These are phyloP conservation scores for Microcebus ravelobensis DNA, from an alignment of 2,113 vertebrate species.

Conservation along the genomic window DNA sequence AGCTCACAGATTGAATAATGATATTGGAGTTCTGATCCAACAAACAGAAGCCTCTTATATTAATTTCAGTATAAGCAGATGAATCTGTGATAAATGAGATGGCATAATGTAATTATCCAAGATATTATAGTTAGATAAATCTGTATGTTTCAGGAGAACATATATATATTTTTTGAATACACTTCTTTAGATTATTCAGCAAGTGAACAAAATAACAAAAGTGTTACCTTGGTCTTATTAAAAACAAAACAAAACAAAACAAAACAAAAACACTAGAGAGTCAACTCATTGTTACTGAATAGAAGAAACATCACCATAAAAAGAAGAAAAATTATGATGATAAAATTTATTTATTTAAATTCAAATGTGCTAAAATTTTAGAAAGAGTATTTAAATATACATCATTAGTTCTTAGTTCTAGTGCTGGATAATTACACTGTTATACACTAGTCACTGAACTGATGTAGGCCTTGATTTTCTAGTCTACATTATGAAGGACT, in stretches of 20 bases:
- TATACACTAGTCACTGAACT: background rate
- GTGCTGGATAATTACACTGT: background rate
- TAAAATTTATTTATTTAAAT: background rate
- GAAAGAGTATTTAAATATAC: background rate
- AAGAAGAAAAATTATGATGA: background rate
- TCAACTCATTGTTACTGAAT: background rate
- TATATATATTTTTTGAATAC: background rate
- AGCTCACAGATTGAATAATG: conserved; percentile 84
- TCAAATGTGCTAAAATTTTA: background rate
- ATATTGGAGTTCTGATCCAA: conserved; percentile 77
- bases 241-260: background rate
- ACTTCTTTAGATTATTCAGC: background rate
- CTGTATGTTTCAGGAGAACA: background rate
- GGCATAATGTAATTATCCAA: conserved; percentile 59
- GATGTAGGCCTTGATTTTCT: background rate
- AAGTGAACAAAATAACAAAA: background rate
- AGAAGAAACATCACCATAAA: background rate
- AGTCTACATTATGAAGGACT: background rate
- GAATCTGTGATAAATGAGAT: conserved; percentile 75
- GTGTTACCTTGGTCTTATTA: background rate
- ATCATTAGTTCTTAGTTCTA: background rate
- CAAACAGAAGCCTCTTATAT: conserved; percentile 75
- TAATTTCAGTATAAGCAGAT: conserved; percentile 79
- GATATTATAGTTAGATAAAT: background rate
- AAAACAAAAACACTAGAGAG: background rate